Evolutionary conservation across 1,140 invertebrate species (phyloP).

Genomic region (Scaptomyza graminum): DNA sequence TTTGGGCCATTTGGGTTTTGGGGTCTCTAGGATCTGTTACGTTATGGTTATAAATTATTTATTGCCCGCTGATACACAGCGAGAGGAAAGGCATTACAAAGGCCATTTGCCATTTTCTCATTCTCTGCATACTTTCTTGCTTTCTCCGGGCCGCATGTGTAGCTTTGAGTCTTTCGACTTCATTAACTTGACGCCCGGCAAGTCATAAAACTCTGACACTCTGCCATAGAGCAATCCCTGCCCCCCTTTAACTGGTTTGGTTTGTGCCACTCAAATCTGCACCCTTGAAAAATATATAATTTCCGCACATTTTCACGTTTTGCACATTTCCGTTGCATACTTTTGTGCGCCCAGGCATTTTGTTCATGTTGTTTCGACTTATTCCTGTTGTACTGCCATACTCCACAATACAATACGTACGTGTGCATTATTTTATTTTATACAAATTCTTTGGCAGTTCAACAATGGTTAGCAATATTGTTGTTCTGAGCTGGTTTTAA

Average conservation of each 20-base stretch:
- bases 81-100: conserved; percentile 33
- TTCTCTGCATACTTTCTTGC: conserved; percentile 1
- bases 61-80: conserved; percentile 58
- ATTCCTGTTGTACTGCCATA: conserved; percentile 33
- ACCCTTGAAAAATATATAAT: conserved; percentile 66
- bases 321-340: conserved; percentile 79
- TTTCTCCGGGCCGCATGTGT: conserved; percentile 50
- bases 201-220: conserved; percentile 70
- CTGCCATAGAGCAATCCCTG: background rate
- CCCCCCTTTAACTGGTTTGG: background rate
- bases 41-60: conserved; percentile 75
- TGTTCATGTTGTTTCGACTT: conserved; percentile 45
- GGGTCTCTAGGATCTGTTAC: conserved; percentile 57
- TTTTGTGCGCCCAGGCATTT: conserved; percentile 73
- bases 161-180: conserved; percentile 47
- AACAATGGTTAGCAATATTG: conserved; percentile 25
- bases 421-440: conserved; percentile 67
- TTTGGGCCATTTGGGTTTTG: background rate
- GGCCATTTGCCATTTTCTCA: conserved; percentile 34
- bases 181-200: conserved; percentile 64
- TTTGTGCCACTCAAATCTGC: conserved; percentile 23
- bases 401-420: conserved; percentile 6
- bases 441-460: conserved; percentile 68
- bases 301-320: conserved; percentile 81
- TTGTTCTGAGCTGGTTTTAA: conserved; percentile 9